Conservation (phyloP, 2,888 invertebrate species). For the Philereme transversata region DNA sequence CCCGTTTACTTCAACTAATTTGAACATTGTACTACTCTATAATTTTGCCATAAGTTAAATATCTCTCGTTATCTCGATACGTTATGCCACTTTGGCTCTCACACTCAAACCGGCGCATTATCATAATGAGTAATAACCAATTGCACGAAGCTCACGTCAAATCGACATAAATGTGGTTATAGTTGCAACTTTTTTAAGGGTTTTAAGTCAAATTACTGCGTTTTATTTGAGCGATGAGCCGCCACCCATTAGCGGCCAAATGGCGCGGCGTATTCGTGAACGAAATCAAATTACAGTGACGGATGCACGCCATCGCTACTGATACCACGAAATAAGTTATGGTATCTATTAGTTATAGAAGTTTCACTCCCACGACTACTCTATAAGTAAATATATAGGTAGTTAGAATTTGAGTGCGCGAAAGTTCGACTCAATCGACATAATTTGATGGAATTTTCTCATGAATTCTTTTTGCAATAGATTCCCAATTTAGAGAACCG, state of each 20-base stretch:
- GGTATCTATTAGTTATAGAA: background rate
- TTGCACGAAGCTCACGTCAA: constrained; percentile 77
- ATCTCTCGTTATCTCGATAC: constrained; percentile 59
- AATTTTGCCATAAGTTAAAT: constrained; percentile 58
- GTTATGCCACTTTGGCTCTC: constrained; percentile 48
- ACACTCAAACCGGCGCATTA: constrained; percentile 60
- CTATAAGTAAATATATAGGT: background rate
- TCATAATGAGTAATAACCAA: constrained; percentile 77
- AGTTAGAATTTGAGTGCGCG: too few species aligned
- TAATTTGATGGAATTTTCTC: too few species aligned
- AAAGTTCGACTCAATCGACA: too few species aligned
- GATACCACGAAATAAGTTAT: constrained; percentile 8
- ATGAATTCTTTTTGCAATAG: too few species aligned
- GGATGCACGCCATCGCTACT: constrained; percentile 75
- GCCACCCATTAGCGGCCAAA: constrained; percentile 64
- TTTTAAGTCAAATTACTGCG: constrained; percentile 65
- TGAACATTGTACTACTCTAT: constrained; percentile 43
- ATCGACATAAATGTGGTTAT: constrained; percentile 62
- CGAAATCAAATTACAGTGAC: constrained; percentile 80
- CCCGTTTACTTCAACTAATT: constrained; percentile 48
- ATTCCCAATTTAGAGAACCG: too few species aligned
- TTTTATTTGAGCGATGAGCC: constrained; percentile 68
- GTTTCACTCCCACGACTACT: background rate
- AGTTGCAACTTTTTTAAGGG: constrained; percentile 53
- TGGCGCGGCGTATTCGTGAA: constrained; percentile 65